Conservation (phyloP, 2,888 invertebrate genomes). For the Sclerodermus sp. region DNA sequence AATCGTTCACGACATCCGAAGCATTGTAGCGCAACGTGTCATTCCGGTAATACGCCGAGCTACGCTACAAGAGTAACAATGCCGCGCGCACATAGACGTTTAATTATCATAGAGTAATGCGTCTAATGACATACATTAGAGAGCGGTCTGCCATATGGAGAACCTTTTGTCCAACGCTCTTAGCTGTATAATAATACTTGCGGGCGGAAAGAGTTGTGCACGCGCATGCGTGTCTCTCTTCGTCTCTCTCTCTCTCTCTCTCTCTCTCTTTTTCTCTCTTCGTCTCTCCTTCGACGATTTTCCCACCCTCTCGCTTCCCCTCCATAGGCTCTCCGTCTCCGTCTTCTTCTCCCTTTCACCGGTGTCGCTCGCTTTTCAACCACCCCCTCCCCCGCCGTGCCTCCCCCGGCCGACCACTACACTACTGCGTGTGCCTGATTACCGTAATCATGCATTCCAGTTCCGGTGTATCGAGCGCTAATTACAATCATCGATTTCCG, state of each 20-base stretch:
- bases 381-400: background rate
- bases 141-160: slow-evolving; percentile 55
- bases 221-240: slow-evolving; percentile 41
- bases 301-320: slow-evolving; percentile 6
- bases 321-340: slow-evolving; percentile 18
- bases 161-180: slow-evolving; percentile 52
- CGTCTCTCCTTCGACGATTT: no score
- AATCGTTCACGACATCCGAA: slow-evolving; percentile 52
- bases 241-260: slow-evolving; percentile 5
- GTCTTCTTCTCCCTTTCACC: slow-evolving; percentile 17
- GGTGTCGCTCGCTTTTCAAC: background rate
- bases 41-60: slow-evolving; percentile 53
- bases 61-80: slow-evolving; percentile 55
- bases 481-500: slow-evolving; percentile 56
- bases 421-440: slow-evolving; percentile 46
- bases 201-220: slow-evolving; percentile 46
- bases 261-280: slow-evolving; percentile 18
- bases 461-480: slow-evolving; percentile 55
- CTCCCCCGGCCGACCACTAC: background rate
- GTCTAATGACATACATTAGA: slow-evolving; percentile 57
- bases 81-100: slow-evolving; percentile 52
- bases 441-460: slow-evolving; percentile 54
- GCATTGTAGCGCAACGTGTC: slow-evolving; percentile 57
- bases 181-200: slow-evolving; percentile 52
- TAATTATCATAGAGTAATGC: slow-evolving; percentile 59